A percentile compares a stretch with the other conserved stretches of the same genome.
Conservation (phyloP, 2,888 invertebrate species). For the Lathronympha strigana region DNA sequence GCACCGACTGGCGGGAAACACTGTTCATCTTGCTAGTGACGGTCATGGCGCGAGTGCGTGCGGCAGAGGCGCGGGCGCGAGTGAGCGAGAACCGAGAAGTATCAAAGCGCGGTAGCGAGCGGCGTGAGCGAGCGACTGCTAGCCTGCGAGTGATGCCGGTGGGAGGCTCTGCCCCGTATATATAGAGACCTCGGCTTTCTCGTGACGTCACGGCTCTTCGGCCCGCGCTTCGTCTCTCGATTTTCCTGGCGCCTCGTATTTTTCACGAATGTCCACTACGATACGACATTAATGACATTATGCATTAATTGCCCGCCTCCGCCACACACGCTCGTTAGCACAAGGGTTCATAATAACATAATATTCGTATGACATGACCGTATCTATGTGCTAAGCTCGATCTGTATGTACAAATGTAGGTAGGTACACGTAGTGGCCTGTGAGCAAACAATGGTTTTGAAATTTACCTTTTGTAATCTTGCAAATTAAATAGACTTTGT, state of each 20-base stretch:
- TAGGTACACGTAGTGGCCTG: neutral
- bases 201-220: constrained; percentile 68
- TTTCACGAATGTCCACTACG: constrained; percentile 55
- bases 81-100: constrained; percentile 59
- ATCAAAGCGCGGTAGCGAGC: constrained; percentile 63
- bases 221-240: constrained; percentile 57
- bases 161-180: constrained; percentile 72
- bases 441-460: constrained; percentile 22
- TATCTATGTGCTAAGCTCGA: neutral
- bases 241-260: constrained; percentile 69
- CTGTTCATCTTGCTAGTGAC: constrained; percentile 83
- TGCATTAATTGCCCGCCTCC: constrained; percentile 59
- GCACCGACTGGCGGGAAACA: constrained; percentile 79
- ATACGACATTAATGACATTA: constrained; percentile 49
- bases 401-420: neutral
- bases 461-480: constrained; percentile 26
- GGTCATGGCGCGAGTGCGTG: constrained; percentile 73
- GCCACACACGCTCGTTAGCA: constrained; percentile 48
- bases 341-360: constrained; percentile 13
- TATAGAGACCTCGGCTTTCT: constrained; percentile 80
- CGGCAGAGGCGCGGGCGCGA: constrained; percentile 63
- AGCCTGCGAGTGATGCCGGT: constrained; percentile 72
- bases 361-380: neutral
- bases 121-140: constrained; percentile 64
- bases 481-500: constrained; percentile 7